These are phyloP conservation scores for Tachina grossa DNA, from an alignment of 2,888 invertebrate species.

Conservation along the genomic window DNA sequence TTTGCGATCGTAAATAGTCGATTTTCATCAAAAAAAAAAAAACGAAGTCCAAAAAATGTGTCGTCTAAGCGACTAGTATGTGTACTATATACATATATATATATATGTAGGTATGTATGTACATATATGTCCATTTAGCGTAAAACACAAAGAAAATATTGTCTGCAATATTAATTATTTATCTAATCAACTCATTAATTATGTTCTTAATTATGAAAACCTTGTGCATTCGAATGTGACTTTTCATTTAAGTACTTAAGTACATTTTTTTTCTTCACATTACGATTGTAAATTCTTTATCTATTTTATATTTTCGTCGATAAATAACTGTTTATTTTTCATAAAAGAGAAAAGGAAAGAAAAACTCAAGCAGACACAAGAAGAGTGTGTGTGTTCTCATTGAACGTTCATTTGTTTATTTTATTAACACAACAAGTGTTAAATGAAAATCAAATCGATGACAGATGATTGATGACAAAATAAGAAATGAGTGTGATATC, in stretches of 20 bases:
- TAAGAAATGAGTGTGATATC: conserved; percentile 11
- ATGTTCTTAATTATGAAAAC: conserved; percentile 51
- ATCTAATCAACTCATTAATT: conserved; percentile 63
- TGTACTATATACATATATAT: neutral
- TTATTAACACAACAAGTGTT: conserved; percentile 54
- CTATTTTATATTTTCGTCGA: neutral
- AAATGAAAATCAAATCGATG: conserved; percentile 58
- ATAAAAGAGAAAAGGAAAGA: neutral
- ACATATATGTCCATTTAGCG: neutral
- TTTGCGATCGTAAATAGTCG: no score
- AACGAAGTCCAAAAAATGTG: no score
- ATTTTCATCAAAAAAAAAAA: no score
- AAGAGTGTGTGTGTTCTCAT: neutral
- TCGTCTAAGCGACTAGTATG: no score
- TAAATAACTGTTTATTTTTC: neutral
- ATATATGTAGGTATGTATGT: neutral
- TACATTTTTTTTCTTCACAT: neutral
- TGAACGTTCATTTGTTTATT: conserved; percentile 40
- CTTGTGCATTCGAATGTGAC: neutral
- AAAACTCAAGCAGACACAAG: conserved; percentile 10
- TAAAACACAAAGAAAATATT: neutral
- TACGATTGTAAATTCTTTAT: conserved; percentile 26
- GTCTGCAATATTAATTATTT: conserved; percentile 24
- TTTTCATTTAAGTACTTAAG: conserved; percentile 9
- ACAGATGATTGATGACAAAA: conserved; percentile 59